A percentile compares a stretch with the other conserved stretches of the same genome.
These are phyloP conservation scores for Gambusia holbrooki DNA, from an alignment of 2,113 vertebrate species.

Conservation along the genomic window DNA sequence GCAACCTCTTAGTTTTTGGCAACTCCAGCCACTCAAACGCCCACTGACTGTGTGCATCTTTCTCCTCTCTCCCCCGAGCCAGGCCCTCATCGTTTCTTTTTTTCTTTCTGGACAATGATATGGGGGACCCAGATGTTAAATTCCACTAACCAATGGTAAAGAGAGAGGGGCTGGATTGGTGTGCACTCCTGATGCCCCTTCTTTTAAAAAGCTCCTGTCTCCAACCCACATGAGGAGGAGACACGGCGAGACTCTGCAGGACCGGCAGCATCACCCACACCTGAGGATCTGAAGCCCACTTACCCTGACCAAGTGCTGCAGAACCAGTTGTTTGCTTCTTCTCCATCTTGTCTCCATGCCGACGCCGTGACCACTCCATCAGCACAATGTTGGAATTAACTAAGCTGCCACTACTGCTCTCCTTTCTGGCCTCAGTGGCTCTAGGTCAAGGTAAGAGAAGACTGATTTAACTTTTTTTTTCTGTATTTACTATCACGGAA, in stretches of 20 bases:
- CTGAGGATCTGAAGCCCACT: slow-evolving; percentile 36
- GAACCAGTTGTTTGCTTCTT: background rate
- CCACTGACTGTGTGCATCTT: background rate
- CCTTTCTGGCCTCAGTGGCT: slow-evolving; percentile 59
- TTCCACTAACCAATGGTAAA: slow-evolving; percentile 78
- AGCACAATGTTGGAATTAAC: slow-evolving; percentile 77
- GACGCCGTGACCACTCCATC: slow-evolving; percentile 10
- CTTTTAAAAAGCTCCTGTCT: slow-evolving; percentile 79
- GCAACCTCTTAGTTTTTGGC: slow-evolving; percentile 37
- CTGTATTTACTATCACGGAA: background rate
- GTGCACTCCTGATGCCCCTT: slow-evolving; percentile 66
- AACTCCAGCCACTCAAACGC: slow-evolving; percentile 15
- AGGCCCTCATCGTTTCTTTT: slow-evolving; percentile 59
- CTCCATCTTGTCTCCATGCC: background rate
- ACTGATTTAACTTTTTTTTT: background rate
- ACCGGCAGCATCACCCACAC: slow-evolving; percentile 57
- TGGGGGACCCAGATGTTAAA: slow-evolving; percentile 75
- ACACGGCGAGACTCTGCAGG: slow-evolving; percentile 29
- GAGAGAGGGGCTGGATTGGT: slow-evolving; percentile 80
- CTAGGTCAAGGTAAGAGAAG: slow-evolving; percentile 78
- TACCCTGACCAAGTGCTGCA: slow-evolving; percentile 4
- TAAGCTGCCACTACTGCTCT: slow-evolving; percentile 67
- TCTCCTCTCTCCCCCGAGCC: slow-evolving; percentile 25
- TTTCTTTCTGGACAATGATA: slow-evolving; percentile 64
- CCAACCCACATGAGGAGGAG: slow-evolving; percentile 62